Evolutionary conservation across 2,113 vertebrate species (phyloP).

Genomic region (Oryzias melastigma): DNA sequence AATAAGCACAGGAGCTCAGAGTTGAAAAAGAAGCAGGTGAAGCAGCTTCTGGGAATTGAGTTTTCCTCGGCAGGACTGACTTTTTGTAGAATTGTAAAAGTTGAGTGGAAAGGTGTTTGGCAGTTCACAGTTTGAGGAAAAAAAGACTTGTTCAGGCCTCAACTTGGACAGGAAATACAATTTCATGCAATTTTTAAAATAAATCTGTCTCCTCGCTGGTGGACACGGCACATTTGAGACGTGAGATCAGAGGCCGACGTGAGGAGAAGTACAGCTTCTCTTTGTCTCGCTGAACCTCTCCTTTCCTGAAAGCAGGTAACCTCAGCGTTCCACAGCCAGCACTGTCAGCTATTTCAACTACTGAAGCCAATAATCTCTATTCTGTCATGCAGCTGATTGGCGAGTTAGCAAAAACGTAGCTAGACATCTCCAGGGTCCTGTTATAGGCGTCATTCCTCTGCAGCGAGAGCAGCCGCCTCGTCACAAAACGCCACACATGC

Average conservation of each 20-base stretch:
- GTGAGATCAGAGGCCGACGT: background rate
- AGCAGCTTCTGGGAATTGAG: background rate
- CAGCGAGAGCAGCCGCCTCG: constrained; percentile 53
- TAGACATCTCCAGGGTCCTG: constrained; percentile 52
- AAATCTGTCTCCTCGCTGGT: background rate
- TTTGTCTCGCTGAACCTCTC: constrained; percentile 13
- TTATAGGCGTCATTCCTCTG: constrained; percentile 47
- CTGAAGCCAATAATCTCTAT: constrained; percentile 4
- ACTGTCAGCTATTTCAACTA: constrained; percentile 1
- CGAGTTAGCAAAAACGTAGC: constrained; percentile 25
- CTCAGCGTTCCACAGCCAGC: constrained; percentile 10
- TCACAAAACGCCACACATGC: constrained; percentile 34
- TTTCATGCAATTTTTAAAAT: background rate
- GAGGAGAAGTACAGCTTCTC: constrained; percentile 16
- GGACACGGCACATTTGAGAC: background rate
- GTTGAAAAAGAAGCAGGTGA: background rate
- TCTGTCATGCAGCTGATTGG: constrained; percentile 39
- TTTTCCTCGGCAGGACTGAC: no score
- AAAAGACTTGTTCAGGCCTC: constrained; percentile 2
- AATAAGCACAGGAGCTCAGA: no score
- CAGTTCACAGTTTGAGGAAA: background rate
- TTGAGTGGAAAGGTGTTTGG: background rate
- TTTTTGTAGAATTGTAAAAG: background rate
- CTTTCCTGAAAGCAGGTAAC: constrained; percentile 23
- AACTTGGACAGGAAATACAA: background rate